Evolutionary conservation across 1,140 invertebrate species (phyloP).

Genomic region (Drosophila oshimai): DNA sequence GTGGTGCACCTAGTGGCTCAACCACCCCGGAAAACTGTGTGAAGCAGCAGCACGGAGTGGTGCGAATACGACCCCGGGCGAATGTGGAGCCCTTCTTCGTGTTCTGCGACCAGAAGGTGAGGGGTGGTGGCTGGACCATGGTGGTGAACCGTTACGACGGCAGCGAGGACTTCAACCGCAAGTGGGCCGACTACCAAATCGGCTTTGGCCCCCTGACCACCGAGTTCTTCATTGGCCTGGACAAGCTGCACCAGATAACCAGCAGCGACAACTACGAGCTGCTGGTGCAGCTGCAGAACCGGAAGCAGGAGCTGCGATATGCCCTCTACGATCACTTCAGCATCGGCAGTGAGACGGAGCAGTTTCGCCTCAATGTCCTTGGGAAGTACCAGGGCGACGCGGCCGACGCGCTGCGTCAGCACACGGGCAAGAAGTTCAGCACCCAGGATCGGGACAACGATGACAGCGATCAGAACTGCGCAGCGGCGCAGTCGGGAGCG

Average conservation of each 20-base stretch:
- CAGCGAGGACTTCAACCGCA: constrained; percentile 53
- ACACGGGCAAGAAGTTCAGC: constrained; percentile 63
- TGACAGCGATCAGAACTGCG: constrained; percentile 57
- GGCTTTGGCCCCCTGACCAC: constrained; percentile 42
- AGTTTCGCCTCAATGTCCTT: constrained; percentile 57
- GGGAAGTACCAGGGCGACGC: constrained; percentile 57
- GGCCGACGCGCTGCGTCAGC: constrained; percentile 52
- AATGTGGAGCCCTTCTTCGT: constrained; percentile 57
- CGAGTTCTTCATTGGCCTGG: constrained; percentile 66
- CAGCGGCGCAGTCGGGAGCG: constrained; percentile 46
- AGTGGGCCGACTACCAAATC: constrained; percentile 60
- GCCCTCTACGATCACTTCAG: constrained; percentile 65
- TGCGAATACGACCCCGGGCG: constrained; percentile 31
- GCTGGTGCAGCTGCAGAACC: constrained; percentile 52
- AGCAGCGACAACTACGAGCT: constrained; percentile 58
- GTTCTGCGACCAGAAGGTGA: constrained; percentile 53
- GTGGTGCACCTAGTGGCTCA: not conserved
- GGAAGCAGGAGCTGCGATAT: constrained; percentile 47
- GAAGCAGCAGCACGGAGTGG: constrained; percentile 47
- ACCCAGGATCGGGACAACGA: constrained; percentile 57
- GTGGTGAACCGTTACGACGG: constrained; percentile 54
- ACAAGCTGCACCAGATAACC: constrained; percentile 56
- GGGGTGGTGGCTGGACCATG: constrained; percentile 58
- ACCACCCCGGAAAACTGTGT: constrained; percentile 37
- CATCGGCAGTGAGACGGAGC: constrained; percentile 58